Evolutionary conservation across 2,797 vertebrate genomes (phyloP), one percentile per base, ranked within the genome.

Genomic region (Telmatherina bonti): DNA sequence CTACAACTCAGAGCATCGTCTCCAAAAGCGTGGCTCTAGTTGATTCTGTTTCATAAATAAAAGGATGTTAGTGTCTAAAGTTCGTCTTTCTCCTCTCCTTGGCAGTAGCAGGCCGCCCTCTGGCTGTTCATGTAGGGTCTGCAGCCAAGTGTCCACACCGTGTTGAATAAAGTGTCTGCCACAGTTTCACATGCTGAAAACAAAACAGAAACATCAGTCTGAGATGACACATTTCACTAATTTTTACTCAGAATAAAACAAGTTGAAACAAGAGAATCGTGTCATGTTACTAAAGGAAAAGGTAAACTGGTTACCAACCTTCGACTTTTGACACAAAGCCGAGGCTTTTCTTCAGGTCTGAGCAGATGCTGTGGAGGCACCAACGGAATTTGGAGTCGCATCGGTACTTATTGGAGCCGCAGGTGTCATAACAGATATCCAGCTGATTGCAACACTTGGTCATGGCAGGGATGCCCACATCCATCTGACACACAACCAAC

Each of bases 381-480:
- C 97, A 99, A 75, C 98, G 98, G 92, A 99, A 99, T 89, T 99
- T 99, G 66, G 97, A 98, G 18, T 99, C 98, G 0, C 98, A 99
- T 72, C 97, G 97, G 70, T 99, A 99, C 79, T 99, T 99, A 90
- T 99, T 99, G 90, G 98, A 97, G 49, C 98, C 98, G 0, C 98
- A 99, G 20, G 96, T 99, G 84, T 99, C 98, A 0, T 99, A 99
- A 59, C 98, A 99, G 49, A 95, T 1, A 0, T 99, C 98, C 90
- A 98, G 88, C 93, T 97, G 96, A 69, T 98, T 98, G 70, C 97
- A 98, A 65, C 97, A 99, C 91, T 97, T 98, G 68, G 97, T 99
- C 96, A 99, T 98, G 62, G 97, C 97, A 15, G 97, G 97, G 78
- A 98, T 96, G 33, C 97, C 97, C 81, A 97, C 61, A 74, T 97